Base-by-base conservation (phyloP, 2,888 invertebrate species). In the Pediacus dermestoides region DNA sequence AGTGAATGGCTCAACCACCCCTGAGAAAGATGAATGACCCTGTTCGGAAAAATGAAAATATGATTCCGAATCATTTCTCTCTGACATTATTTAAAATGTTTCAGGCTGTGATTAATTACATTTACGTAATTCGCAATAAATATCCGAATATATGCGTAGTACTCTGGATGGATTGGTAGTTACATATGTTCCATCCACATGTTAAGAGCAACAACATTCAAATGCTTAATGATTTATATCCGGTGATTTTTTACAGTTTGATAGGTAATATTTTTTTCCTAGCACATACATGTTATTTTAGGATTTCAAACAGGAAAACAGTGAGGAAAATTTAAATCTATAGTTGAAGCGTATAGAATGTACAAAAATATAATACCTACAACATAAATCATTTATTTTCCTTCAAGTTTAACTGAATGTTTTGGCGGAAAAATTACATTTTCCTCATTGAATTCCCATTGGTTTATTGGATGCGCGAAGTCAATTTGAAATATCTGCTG, bases 31-130 rank as follows among this genome's bases (percentile, higher is more conserved):
- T 60, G 58, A 52, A 61, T 59, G 57, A 53, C 43, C 45, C 41
- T 52, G 54, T 60, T 58, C 50, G 53, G 55, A 60, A 63, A 63
- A 63, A 63, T 60, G 61, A 58, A 64, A 63, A 63, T 60, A 60
- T 58, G 57, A 61, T 61, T 62, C 52, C 54, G 51, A 59, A 60
- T 62, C 60, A 58, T 61, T 61, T 58, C 57, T 52, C 59, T 57
- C 59, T 56, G 58, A 61, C 60, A 60, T 55, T 60, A 61, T 64
- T 64, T 62, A 60, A 64, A 64, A 60, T 55, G 55, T 55, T 53
- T 31, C 27, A 12, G 15, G 9, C 33, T 10, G 30, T 56, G 56
- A 56, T 56, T 55, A 54, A 57, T 56, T 47, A 42, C 48, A 15
- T 32, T 39, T 39, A 18, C 42, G 38, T 52, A 52, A 53, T 55